These are phyloP conservation scores for Poeciliopsis turrubarensis DNA, from an alignment of 2,113 vertebrate species.

Conservation along the genomic window DNA sequence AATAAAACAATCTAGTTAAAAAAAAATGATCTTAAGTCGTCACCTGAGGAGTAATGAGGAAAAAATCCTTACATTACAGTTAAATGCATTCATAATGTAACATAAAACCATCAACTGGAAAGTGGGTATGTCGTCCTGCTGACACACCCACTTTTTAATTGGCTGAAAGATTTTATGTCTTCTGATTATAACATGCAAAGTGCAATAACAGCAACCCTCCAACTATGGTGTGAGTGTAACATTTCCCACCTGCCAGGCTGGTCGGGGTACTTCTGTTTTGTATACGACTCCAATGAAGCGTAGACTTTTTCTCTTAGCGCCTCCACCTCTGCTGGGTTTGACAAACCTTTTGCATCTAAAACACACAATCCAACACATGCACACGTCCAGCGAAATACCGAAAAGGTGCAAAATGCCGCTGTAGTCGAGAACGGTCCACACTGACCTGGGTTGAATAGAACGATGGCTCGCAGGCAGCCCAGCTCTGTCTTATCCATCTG, in stretches of 20 bases:
- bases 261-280: slow-evolving; percentile 95
- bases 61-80: neutral
- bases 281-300: slow-evolving; percentile 94
- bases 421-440: neutral
- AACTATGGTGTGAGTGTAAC: neutral
- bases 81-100: neutral
- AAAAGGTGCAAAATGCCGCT: neutral
- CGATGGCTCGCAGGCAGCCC: slow-evolving; percentile 93
- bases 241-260: slow-evolving; percentile 90
- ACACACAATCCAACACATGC: slow-evolving; percentile 1
- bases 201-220: neutral
- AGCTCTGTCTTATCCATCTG: slow-evolving; percentile 97
- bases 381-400: neutral
- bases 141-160: neutral
- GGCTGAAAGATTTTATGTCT: neutral
- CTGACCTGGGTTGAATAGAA: slow-evolving; percentile 94
- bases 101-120: neutral
- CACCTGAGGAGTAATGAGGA: too few relatives aligned
- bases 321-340: slow-evolving; percentile 92
- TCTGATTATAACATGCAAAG: neutral
- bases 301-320: slow-evolving; percentile 92
- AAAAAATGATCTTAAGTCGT: neutral
- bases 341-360: slow-evolving; percentile 94
- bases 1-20: neutral
- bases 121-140: neutral